phyloP scores from a whole-genome alignment of 2,888 invertebrate species.

The Pseudococcus jackbeardsleyi region DNA sequence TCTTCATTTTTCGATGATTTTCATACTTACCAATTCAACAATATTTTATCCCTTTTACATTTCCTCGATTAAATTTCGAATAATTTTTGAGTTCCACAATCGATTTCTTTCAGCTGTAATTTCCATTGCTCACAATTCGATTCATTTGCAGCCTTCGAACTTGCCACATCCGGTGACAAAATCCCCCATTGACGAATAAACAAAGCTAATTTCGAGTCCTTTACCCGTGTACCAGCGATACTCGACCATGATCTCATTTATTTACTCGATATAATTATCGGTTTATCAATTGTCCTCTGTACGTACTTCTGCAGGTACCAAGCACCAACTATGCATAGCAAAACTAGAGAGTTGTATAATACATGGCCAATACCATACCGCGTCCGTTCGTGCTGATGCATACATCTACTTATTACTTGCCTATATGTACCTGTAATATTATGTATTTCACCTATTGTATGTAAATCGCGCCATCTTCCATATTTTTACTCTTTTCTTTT shows the following conservation, averaged over 20 bases:
- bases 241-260: slow-evolving; percentile 27
- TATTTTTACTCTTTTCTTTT: background rate
- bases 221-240: background rate
- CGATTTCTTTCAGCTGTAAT: too few relatives aligned
- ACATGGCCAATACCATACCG: too few relatives aligned
- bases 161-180: background rate
- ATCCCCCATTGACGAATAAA: background rate
- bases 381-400: background rate
- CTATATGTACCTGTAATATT: background rate
- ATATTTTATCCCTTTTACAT: too few relatives aligned
- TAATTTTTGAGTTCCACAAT: too few relatives aligned
- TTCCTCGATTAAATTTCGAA: too few relatives aligned
- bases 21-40: too few relatives aligned
- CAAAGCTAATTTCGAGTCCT: background rate
- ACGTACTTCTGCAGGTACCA: slow-evolving; percentile 11
- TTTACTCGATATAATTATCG: background rate
- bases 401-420: background rate
- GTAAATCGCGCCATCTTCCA: background rate
- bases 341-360: background rate
- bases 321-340: background rate
- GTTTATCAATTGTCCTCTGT: slow-evolving; percentile 10
- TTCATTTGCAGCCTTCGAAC: too few relatives aligned
- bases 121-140: too few relatives aligned
- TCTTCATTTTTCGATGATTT: too few relatives aligned
- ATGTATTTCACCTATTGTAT: slow-evolving; percentile 15